phyloP scores from a whole-genome alignment of 2,888 invertebrate species.

The Serripes groenlandicus region DNA sequence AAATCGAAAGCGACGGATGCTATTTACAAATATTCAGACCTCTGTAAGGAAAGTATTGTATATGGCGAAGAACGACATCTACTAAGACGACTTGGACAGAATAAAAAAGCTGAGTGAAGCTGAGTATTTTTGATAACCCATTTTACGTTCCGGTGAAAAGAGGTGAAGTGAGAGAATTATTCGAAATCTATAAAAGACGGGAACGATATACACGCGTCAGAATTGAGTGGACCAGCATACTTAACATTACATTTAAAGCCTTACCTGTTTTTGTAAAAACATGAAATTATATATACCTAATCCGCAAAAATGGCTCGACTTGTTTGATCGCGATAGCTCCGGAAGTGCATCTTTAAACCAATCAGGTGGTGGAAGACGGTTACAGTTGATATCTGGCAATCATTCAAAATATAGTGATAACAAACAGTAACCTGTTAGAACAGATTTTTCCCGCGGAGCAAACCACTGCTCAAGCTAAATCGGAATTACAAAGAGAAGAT shows the following conservation, averaged over 20 bases:
- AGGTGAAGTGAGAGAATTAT: slow-evolving; percentile 18
- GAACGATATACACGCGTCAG: slow-evolving; percentile 10
- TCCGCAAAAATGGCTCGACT: slow-evolving; percentile 43
- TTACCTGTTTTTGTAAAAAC: slow-evolving; percentile 19
- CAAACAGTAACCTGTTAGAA: too few species aligned
- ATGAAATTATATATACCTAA: too few species aligned
- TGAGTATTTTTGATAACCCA: slow-evolving; percentile 16
- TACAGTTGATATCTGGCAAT: slow-evolving; percentile 3
- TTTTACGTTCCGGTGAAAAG: slow-evolving; percentile 28
- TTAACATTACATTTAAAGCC: slow-evolving; percentile 32
- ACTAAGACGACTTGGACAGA: slow-evolving; percentile 32
- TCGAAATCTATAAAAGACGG: slow-evolving; percentile 27
- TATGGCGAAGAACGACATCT: slow-evolving; percentile 27
- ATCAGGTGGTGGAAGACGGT: background rate
- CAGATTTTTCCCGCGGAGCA: too few species aligned
- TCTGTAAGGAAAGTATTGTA: slow-evolving; percentile 28
- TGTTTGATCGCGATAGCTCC: slow-evolving; percentile 23
- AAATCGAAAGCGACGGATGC: too few species aligned
- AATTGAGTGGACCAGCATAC: slow-evolving; percentile 16
- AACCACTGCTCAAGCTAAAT: too few species aligned
- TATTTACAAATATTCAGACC: too few species aligned
- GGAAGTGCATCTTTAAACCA: slow-evolving; percentile 21
- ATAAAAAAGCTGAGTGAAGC: slow-evolving; percentile 22
- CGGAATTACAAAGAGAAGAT: too few species aligned
- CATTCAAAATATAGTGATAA: background rate